These are phyloP conservation scores for Genyomyrus donnyi DNA, from an alignment of 2,113 vertebrate species.

Conservation along the genomic window DNA sequence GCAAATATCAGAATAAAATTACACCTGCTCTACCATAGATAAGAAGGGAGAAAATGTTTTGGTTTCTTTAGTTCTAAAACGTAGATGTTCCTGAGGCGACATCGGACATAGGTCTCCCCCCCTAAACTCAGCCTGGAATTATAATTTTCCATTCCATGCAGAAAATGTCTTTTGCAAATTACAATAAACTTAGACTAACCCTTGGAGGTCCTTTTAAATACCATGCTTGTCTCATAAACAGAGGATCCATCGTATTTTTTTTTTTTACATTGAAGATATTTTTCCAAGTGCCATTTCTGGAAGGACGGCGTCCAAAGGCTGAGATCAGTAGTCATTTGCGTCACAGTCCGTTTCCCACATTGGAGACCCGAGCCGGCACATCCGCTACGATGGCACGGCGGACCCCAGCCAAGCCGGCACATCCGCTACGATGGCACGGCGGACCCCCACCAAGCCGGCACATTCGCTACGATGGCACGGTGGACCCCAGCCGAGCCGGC, in stretches of 20 bases:
- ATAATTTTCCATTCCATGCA: slow-evolving; percentile 27
- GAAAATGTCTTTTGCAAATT: slow-evolving; percentile 71
- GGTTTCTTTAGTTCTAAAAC: background rate
- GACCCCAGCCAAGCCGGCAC: background rate
- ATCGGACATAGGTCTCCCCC: background rate
- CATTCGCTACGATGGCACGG: background rate
- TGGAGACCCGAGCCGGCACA: background rate
- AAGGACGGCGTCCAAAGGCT: slow-evolving; percentile 49
- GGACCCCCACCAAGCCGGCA: background rate
- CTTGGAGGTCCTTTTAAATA: slow-evolving; percentile 54
- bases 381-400: background rate
- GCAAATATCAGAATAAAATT: background rate
- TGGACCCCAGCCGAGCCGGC: background rate
- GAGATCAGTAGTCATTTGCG: slow-evolving; percentile 50
- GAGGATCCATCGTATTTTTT: slow-evolving; percentile 55
- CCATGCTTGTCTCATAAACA: slow-evolving; percentile 66
- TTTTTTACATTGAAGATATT: background rate
- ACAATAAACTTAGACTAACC: slow-evolving; percentile 65
- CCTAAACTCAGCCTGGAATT: background rate
- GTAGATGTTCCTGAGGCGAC: background rate
- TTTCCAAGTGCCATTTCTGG: slow-evolving; percentile 22
- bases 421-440: no score
- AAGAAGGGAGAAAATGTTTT: background rate
- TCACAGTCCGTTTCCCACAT: background rate
- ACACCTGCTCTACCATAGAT: background rate